A percentile compares a stretch with the other conserved stretches of the same genome.
These are phyloP conservation scores for Rhinoderma darwinii DNA, from an alignment of 2,113 vertebrate species.

Conservation along the genomic window DNA sequence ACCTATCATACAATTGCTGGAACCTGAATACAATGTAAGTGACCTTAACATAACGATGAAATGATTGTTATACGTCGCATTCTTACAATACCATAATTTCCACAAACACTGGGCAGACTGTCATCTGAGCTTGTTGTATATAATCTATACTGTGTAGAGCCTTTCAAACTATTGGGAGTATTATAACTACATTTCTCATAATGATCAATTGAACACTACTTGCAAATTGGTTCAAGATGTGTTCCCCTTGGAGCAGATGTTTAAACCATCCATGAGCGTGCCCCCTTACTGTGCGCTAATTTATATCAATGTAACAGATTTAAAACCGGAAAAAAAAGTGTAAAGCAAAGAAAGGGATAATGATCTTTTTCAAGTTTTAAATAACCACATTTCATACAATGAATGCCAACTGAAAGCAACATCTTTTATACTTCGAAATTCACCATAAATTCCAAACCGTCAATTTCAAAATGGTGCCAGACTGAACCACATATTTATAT, in stretches of 20 bases:
- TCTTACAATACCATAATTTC: not conserved
- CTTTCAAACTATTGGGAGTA: constrained; percentile 2
- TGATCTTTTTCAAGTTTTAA: constrained; percentile 17
- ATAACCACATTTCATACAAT: constrained; percentile 21
- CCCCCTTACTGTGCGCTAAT: not conserved
- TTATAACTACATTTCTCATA: constrained; percentile 21
- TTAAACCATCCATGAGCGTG: not conserved
- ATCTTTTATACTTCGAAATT: not conserved
- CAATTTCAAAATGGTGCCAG: constrained; percentile 54
- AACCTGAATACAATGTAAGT: not conserved
- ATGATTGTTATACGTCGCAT: not conserved
- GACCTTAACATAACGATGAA: not conserved
- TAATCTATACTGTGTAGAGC: not conserved
- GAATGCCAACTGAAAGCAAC: not conserved
- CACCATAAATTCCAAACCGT: constrained; percentile 36
- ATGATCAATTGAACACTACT: constrained; percentile 14
- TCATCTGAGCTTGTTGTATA: not conserved
- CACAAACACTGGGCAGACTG: not conserved
- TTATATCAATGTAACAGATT: constrained; percentile 9
- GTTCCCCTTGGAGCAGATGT: constrained; percentile 1
- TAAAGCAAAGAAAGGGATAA: constrained; percentile 1
- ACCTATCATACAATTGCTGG: not conserved
- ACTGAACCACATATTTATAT: constrained; percentile 47
- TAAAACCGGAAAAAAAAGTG: not conserved
- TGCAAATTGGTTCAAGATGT: constrained; percentile 10